phyloP scores from a whole-genome alignment of 2,888 invertebrate genomes.

The Disparrhopalites patrizii region DNA sequence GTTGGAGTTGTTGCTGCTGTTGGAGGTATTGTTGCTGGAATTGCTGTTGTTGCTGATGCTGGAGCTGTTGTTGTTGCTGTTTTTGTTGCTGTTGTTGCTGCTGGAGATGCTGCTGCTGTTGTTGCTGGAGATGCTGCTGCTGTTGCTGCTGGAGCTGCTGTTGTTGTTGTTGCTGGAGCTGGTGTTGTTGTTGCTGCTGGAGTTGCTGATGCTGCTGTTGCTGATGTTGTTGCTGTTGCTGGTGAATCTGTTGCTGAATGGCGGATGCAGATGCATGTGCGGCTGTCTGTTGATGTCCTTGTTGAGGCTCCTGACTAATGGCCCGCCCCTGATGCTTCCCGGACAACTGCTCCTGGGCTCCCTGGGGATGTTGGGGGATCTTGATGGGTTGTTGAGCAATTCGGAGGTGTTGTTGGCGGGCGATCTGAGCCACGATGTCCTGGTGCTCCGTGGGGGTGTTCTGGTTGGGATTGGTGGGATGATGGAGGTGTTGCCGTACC shows the following conservation, averaged over 20 bases:
- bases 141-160: not conserved
- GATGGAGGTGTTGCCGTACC: slow-evolving; percentile 27
- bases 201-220: slow-evolving; percentile 12
- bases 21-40: not conserved
- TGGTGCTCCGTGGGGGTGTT: slow-evolving; percentile 7
- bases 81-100: slow-evolving; percentile 25
- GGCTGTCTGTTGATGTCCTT: slow-evolving; percentile 25
- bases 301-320: slow-evolving; percentile 23
- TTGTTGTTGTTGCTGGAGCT: not conserved
- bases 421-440: slow-evolving; percentile 24
- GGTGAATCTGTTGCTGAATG: not conserved
- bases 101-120: slow-evolving; percentile 24
- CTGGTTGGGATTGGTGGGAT: slow-evolving; percentile 7
- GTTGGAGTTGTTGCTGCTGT: slow-evolving; percentile 1
- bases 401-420: slow-evolving; percentile 27
- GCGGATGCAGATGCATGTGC: not conserved
- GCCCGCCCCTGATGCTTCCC: slow-evolving; percentile 25
- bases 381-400: slow-evolving; percentile 23
- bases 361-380: slow-evolving; percentile 26
- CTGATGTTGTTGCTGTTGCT: slow-evolving; percentile 6
- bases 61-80: slow-evolving; percentile 16
- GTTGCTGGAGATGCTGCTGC: slow-evolving; percentile 17
- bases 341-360: slow-evolving; percentile 3
- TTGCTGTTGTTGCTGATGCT: not conserved
- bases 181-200: slow-evolving; percentile 2